Conservation (phyloP, 2,113 vertebrate species). For the Cololabis saira region DNA sequence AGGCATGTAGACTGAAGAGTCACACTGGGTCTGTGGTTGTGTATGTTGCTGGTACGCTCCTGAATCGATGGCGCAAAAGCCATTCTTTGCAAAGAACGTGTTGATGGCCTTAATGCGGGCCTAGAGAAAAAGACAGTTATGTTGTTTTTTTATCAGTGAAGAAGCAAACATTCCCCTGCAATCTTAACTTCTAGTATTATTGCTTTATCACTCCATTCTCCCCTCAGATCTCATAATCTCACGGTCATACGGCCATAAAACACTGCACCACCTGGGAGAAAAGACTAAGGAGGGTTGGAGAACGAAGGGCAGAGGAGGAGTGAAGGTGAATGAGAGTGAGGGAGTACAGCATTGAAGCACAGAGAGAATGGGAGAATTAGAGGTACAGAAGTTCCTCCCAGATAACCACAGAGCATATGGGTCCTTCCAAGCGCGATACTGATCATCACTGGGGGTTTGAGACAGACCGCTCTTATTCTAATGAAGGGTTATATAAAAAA, state of each 20-base stretch:
- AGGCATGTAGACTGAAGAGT: slow-evolving; percentile 93
- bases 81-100: slow-evolving; percentile 97
- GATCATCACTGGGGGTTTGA: slow-evolving; percentile 80
- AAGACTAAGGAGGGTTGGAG: neutral
- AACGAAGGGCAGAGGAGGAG: neutral
- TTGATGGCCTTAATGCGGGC: slow-evolving; percentile 99
- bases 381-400: slow-evolving; percentile 41
- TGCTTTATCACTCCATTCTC: slow-evolving; percentile 35
- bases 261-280: slow-evolving; percentile 60
- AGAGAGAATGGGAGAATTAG: slow-evolving; percentile 5
- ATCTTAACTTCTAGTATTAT: neutral
- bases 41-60: slow-evolving; percentile 87
- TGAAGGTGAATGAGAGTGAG: neutral
- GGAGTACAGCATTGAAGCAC: slow-evolving; percentile 5
- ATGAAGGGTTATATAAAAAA: neutral
- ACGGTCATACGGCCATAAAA: slow-evolving; percentile 82
- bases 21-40: slow-evolving; percentile 89
- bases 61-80: slow-evolving; percentile 90
- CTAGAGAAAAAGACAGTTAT: slow-evolving; percentile 61
- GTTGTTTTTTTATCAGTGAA: neutral
- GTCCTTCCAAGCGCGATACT: slow-evolving; percentile 85
- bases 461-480: neutral
- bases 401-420: slow-evolving; percentile 72
- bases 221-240: slow-evolving; percentile 85
- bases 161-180: neutral